Evolutionary conservation across 2,888 invertebrate genomes (phyloP), one percentile per base, ranked within the genome.

Genomic region (Baronia brevicornis): DNA sequence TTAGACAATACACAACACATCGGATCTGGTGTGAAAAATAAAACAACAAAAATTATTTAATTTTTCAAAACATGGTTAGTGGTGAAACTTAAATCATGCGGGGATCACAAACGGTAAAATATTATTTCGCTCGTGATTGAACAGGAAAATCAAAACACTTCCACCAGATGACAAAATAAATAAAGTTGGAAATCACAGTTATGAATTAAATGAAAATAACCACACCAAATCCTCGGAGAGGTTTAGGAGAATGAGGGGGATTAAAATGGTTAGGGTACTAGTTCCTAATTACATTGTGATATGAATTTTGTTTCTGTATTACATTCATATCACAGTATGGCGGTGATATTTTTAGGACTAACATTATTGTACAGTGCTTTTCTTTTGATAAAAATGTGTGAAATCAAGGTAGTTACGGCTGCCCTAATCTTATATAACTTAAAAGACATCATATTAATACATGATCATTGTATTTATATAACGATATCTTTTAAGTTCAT

Each of bases 1-100:
- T 91, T 91, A 92, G 92, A 93, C 92, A 92, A 92, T 91, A 93
- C 93, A 93, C 93, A 93, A 85, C 79, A 84, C 84, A 78, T 79
- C 79, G 77, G 79, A 80, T 85, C 84, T 84, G 85, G 84, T 82
- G 85, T 80, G 84, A 82, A 78, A 78, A 73, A 55, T 66, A 61
- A 71, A 72, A 47, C 46, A 45, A 67, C 54, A 38, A 55, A 51
- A 27, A 33, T 51, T 38, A 61, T 54, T 58, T 48, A 45, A 48
- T 44, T 48, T 35, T 35, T 27, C 41, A 61, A 62, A 66, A 63
- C 55, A 49, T 62, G 60, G 70, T 47, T 54, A 60, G 66, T 62
- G 54, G 47, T 62, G 58, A 72, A 51, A 69, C 67, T 61, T 64
- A 65, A 77, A 74, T 70, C 84, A 80, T 84, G 84, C 79, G 62